Percentiles rank a stretch among this genome's conserved stretches.
Evolutionary conservation across 64 coral and sea anemone genomes (phyloP).

Genomic region (Pocillopora verrucosa): DNA sequence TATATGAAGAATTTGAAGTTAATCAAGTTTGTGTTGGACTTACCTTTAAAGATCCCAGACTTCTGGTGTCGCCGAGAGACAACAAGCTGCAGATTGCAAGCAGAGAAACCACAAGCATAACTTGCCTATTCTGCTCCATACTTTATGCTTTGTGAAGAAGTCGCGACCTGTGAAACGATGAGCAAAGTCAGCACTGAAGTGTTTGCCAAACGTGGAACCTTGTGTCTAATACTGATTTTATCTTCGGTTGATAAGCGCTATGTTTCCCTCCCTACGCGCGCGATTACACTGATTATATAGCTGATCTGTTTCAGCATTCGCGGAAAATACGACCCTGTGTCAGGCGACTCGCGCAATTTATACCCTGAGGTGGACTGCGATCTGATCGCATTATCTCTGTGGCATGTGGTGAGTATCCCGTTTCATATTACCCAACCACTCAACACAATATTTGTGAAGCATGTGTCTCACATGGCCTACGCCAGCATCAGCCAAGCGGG

Average conservation of each 20-base stretch:
- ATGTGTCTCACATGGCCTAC: neutral
- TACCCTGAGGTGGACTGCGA: neutral
- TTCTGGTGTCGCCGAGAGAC: neutral
- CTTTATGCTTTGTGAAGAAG: neutral
- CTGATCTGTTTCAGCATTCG: slow-evolving; percentile 5
- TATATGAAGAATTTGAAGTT: neutral
- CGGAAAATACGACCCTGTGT: neutral
- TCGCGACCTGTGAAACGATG: neutral
- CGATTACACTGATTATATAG: neutral
- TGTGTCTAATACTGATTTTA: slow-evolving; percentile 49
- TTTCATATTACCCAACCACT: slow-evolving; percentile 25
- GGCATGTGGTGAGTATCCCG: slow-evolving; percentile 9
- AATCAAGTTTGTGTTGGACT: neutral
- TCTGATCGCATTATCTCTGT: slow-evolving; percentile 9
- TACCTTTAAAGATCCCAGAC: slow-evolving; percentile 11
- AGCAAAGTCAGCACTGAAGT: slow-evolving; percentile 17
- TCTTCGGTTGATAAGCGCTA: slow-evolving; percentile 14
- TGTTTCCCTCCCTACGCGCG: neutral
- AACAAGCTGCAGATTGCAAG: neutral
- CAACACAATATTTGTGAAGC: neutral
- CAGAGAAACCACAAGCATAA: neutral
- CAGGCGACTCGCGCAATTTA: slow-evolving; percentile 19
- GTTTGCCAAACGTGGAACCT: neutral
- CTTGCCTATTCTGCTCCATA: neutral
- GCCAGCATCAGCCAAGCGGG: slow-evolving; percentile 7